Conservation (phyloP, 2,797 vertebrate species). For the Phoebastria nigripes region DNA sequence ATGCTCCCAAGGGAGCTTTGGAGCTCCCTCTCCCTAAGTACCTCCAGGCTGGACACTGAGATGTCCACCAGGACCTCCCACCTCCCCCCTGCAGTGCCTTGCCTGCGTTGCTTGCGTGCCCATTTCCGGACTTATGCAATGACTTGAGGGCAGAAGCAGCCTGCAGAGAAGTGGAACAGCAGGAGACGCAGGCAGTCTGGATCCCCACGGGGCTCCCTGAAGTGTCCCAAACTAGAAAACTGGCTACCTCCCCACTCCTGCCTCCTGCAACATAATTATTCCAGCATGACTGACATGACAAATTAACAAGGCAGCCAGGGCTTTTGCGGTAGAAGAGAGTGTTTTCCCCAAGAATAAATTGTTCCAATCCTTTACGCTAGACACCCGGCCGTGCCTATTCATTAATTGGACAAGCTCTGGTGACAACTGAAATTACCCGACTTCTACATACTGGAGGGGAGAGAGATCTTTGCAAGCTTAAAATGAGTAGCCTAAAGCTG, state of each 20-base stretch:
- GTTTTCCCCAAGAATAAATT: constrained; percentile 34
- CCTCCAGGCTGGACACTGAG: background rate
- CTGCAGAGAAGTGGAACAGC: background rate
- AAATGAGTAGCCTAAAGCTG: background rate
- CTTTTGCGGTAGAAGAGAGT: constrained; percentile 9
- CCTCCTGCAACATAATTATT: constrained; percentile 7
- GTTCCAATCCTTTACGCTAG: constrained; percentile 30
- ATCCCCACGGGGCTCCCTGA: background rate
- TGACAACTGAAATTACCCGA: constrained; percentile 39
- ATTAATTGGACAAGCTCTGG: constrained; percentile 55
- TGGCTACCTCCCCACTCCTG: background rate
- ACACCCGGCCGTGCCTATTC: constrained; percentile 1
- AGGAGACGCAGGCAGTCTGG: background rate
- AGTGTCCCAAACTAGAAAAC: constrained; percentile 16
- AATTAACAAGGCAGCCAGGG: constrained; percentile 20
- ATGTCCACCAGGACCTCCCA: background rate
- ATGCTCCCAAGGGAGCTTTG: background rate
- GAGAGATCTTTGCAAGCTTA: background rate
- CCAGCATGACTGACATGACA: constrained; percentile 7
- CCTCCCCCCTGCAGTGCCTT: background rate
- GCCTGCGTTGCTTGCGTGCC: background rate
- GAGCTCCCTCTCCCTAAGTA: background rate
- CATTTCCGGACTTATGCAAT: background rate
- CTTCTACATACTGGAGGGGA: background rate
- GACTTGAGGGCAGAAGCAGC: background rate